phyloP scores from a whole-genome alignment of 2,888 invertebrate genomes.

The Ectemnius continuus region DNA sequence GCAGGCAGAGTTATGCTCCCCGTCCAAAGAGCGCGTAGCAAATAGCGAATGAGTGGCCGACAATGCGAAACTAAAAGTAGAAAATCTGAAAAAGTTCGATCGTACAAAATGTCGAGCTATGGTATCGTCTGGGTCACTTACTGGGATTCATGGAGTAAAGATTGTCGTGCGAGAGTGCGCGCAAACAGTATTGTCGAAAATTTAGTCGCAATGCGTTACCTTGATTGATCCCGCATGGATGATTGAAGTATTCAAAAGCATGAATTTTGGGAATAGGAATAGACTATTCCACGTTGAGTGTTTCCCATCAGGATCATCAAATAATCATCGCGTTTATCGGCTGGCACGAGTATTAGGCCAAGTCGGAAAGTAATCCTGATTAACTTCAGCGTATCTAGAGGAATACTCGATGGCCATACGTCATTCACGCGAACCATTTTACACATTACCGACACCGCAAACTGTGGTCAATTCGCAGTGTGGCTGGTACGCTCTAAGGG shows the following conservation, averaged over 20 bases:
- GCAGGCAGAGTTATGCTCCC: background rate
- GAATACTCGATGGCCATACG: background rate
- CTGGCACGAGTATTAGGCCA: no score
- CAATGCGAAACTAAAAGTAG: constrained; percentile 7
- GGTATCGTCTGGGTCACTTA: constrained; percentile 21
- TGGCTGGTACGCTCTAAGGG: constrained; percentile 12
- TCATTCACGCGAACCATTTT: background rate
- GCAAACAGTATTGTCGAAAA: constrained; percentile 52
- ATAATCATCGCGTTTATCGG: background rate
- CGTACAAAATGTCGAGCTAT: constrained; percentile 9
- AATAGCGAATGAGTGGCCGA: background rate
- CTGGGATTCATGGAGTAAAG: constrained; percentile 39
- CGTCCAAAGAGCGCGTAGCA: background rate
- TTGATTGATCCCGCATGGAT: constrained; percentile 47
- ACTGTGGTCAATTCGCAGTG: constrained; percentile 25
- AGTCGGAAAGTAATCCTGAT: no score
- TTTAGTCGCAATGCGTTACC: constrained; percentile 41
- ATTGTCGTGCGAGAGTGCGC: constrained; percentile 51
- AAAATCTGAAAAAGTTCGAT: constrained; percentile 14
- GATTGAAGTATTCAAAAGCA: constrained; percentile 26
- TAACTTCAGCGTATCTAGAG: background rate
- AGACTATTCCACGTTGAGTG: background rate
- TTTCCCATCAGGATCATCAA: background rate
- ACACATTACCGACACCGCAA: constrained; percentile 10
- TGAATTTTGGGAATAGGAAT: background rate